Evolutionary conservation across 2,888 invertebrate genomes (phyloP).

Genomic region (Copidosoma aretas): DNA sequence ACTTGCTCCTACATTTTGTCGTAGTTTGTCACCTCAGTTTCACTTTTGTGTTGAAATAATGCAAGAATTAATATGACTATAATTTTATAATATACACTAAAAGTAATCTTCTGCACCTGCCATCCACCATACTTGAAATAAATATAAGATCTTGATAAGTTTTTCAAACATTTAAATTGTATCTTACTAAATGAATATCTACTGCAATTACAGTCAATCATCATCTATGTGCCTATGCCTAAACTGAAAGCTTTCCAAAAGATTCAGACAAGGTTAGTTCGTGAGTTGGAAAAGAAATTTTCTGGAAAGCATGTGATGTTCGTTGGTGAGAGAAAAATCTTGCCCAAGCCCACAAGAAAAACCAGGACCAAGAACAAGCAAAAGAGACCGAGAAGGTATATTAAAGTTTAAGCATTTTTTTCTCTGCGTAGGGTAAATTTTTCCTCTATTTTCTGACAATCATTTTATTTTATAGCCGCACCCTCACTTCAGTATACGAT

Average conservation of each 20-base stretch:
- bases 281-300: constrained; percentile 99
- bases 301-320: constrained; percentile 99
- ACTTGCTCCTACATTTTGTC: too few species aligned
- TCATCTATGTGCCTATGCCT: constrained; percentile 98
- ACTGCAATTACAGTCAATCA: constrained; percentile 80
- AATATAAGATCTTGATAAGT: not conserved
- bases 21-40: too few species aligned
- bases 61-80: too few species aligned
- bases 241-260: constrained; percentile 98
- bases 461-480: constrained; percentile 68
- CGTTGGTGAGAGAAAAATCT: constrained; percentile 95
- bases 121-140: too few species aligned
- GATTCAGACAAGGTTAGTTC: constrained; percentile 93
- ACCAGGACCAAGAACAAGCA: constrained; percentile 78
- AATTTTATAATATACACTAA: too few species aligned
- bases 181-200: too few species aligned
- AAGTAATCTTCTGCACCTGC: too few species aligned
- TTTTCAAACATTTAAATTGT: not conserved
- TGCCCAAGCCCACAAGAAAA: constrained; percentile 97
- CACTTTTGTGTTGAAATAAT: too few species aligned
- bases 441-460: constrained; percentile 3
- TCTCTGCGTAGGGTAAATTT: not conserved
- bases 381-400: constrained; percentile 74
- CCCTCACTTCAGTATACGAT: constrained; percentile 96
- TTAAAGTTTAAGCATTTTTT: constrained; percentile 12